These are phyloP conservation scores for Seriola quinqueradiata DNA, from an alignment of 2,113 vertebrate species.

Conservation along the genomic window DNA sequence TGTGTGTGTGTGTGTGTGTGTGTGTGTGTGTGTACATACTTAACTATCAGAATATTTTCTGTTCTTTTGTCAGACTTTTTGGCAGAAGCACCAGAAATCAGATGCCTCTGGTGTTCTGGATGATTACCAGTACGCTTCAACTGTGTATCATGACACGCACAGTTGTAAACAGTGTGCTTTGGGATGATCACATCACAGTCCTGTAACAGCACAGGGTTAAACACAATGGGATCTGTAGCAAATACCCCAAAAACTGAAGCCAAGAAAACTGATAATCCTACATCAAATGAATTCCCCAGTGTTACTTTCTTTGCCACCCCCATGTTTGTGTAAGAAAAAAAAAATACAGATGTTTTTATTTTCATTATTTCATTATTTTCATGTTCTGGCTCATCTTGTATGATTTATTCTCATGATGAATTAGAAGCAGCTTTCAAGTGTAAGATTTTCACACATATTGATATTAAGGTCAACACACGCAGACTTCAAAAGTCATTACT, in stretches of 20 bases:
- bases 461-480: conserved; percentile 1
- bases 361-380: not conserved
- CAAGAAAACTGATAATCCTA: conserved; percentile 31
- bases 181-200: conserved; percentile 30
- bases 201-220: conserved; percentile 28
- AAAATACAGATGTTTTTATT: conserved; percentile 4
- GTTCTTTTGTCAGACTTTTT: conserved; percentile 2
- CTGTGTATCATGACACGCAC: conserved; percentile 20
- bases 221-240: conserved; percentile 23
- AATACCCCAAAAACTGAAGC: conserved; percentile 12
- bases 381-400: conserved; percentile 5
- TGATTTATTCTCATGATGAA: not conserved
- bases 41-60: not conserved
- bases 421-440: conserved; percentile 17
- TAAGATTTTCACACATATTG: conserved; percentile 5
- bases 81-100: not conserved
- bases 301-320: not conserved
- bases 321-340: not conserved
- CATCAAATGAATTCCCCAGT: conserved; percentile 9
- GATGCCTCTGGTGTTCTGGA: conserved; percentile 29
- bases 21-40: too few species aligned
- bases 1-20: too few species aligned
- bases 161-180: conserved; percentile 5
- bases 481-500: conserved; percentile 14
- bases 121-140: conserved; percentile 26